Evolutionary conservation across 2,797 vertebrate species (phyloP), one percentile per base, ranked within the genome.

Genomic region (Malacoctenus gilli): DNA sequence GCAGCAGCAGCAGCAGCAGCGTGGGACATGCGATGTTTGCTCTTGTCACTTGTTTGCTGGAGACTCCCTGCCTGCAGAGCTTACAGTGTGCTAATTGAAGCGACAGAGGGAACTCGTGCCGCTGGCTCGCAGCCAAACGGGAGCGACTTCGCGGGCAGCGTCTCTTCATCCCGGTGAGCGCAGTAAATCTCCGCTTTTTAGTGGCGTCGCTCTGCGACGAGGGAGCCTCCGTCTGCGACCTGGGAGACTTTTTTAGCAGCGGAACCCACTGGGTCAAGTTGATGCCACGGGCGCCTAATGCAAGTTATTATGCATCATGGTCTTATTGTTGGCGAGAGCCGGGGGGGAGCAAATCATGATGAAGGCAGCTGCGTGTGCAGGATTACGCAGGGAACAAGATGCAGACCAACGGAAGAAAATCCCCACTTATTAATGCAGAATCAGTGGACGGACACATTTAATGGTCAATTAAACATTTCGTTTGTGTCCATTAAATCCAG

Each of bases 41-140:
- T 35, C 55, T 35, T 58, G 75, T 79, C 52, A 14, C 43, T 67
- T 73, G 65, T 78, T 71, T 72, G 64, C 67, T 38, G 30, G 56
- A 58, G 70, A 59, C 70, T 77, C 66, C 68, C 73, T 21, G 46
- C 57, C 73, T 37, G 60, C 70, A 64, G 42, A 67, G 73, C 75
- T 74, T 51, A 66, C 72, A 48, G 69, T 58, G 59, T 34, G 62
- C 62, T 87, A 82, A 87, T 87, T 77, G 79, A 85, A 82, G 80
- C 77, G 84, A 88, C 80, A 61, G 61, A 46, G 78, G 71, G 79
- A 75, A 71, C 67, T 82, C 59, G 61, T 72, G 66, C 50, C 62
- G 61, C 75, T 83, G 84, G 65, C 74, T 61, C 41, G n/a, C 3
- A 56, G 77, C 83, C 83, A 82, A 46, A 72, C 31, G 36, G 63